Percentiles rank a stretch among this genome's conserved stretches.
Evolutionary conservation across 2,113 vertebrate genomes (phyloP).

Genomic region (Thinocorus orbignyianus): DNA sequence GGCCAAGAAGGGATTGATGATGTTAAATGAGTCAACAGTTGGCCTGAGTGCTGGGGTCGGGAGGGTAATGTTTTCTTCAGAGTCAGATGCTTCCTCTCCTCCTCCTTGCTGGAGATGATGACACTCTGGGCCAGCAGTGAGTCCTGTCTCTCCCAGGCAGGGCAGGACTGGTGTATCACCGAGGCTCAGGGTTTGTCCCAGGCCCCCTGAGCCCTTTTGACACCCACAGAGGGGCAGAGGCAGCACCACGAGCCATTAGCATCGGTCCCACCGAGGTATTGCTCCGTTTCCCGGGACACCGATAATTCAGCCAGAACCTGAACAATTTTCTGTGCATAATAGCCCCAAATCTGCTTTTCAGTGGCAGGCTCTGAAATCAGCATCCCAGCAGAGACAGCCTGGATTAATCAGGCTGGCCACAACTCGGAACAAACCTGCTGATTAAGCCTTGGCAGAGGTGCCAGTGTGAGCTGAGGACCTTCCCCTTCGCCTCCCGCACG

Average conservation of each 20-base stretch:
- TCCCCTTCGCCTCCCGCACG: neutral
- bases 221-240: neutral
- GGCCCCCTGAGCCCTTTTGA: neutral
- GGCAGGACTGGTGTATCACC: neutral
- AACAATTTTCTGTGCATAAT: slow-evolving; percentile 23
- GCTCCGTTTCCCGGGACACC: slow-evolving; percentile 32
- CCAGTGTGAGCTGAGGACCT: neutral
- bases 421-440: slow-evolving; percentile 48
- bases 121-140: neutral
- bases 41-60: neutral
- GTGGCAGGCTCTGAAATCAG: slow-evolving; percentile 38
- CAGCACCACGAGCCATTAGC: neutral
- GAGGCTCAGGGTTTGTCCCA: neutral
- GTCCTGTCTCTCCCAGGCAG: fast-evolving
- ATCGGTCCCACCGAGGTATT: neutral
- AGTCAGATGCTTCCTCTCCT: neutral
- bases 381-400: slow-evolving; percentile 20
- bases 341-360: slow-evolving; percentile 30
- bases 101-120: neutral
- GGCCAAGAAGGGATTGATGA: neutral
- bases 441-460: slow-evolving; percentile 6
- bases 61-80: neutral
- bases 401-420: slow-evolving; percentile 53
- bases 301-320: slow-evolving; percentile 6
- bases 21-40: neutral